Evolutionary conservation across 2,113 vertebrate species (phyloP), one percentile per base, ranked within the genome.

Genomic region (Albula glossodonta): DNA sequence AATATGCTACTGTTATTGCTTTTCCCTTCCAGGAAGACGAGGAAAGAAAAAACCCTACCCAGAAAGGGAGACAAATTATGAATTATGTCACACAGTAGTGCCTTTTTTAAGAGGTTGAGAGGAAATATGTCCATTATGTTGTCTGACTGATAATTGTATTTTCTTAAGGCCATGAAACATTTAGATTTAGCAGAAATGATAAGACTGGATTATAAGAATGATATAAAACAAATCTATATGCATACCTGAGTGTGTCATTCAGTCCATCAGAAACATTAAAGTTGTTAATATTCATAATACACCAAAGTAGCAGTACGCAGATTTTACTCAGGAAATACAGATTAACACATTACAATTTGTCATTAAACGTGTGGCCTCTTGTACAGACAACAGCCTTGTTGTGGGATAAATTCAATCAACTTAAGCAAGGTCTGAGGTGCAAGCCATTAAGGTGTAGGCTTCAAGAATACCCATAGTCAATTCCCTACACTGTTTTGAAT

Each of bases 1-100:
- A 92, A 90, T 89, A 93, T 92, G 89, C 88, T 91, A 93, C 92
- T 92, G 85, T 88, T 85, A 88, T 92, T 91, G 88, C 87, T 89
- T 70, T 10, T 74, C 88, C 89, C 91, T 91, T 91, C 19, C 90
- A 90, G 82, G 78, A 89, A 87, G 90, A 91, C 91, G 91, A 78
- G 90, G 81, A 89, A 83, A 89, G 85, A 90, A 19, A 51, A 3
- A 51, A 2, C 57, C 57, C 3, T 60, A 13, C 11, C 60, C 60
- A 4, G 22, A 19, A 50, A 52, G 15, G 78, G 74, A 19, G 70
- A 84, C 48, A 56, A 6, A 56, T 11, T 10, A 48, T 51, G 57
- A 5, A 51, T 2, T 3, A n/a, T 3, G 6, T 51, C 49, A 80
- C 2, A 22, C 3, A 22, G 17, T 60, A 60, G 17, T 10, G 9